A percentile compares a stretch with the other conserved stretches of the same genome.
These are phyloP conservation scores for Nasua narica DNA, from an alignment of 2,797 vertebrate genomes.

Conservation along the genomic window DNA sequence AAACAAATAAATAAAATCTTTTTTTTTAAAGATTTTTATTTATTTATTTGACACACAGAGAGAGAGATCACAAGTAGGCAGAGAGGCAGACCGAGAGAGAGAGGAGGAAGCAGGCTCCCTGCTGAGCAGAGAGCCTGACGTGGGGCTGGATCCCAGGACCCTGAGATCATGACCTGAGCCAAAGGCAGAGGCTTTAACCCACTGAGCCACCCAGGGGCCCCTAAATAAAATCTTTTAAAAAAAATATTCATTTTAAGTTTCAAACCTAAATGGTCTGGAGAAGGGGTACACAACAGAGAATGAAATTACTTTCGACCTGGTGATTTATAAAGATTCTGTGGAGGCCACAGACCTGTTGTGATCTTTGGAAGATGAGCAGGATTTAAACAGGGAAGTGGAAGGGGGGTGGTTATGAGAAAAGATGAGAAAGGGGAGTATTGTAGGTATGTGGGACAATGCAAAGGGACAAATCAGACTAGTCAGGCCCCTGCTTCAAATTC, in stretches of 20 bases:
- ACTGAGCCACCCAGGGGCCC: too few relatives aligned
- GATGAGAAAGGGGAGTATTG: not conserved
- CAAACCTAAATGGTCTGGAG: not conserved
- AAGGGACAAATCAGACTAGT: not conserved
- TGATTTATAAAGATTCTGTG: not conserved
- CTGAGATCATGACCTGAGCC: too few relatives aligned
- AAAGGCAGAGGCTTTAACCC: too few relatives aligned
- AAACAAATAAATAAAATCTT: too few relatives aligned
- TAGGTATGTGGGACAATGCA: not conserved
- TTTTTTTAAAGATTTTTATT: too few relatives aligned
- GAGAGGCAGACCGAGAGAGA: too few relatives aligned
- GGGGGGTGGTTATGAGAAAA: not conserved
- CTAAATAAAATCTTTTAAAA: too few relatives aligned
- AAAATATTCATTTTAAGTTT: conserved; percentile 30
- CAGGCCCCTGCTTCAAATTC: not conserved
- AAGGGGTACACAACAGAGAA: not conserved
- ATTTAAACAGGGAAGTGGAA: not conserved
- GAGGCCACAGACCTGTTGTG: not conserved
- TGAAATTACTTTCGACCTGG: conserved; percentile 2
- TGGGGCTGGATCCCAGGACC: too few relatives aligned
- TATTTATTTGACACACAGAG: too few relatives aligned
- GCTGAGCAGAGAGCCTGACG: too few relatives aligned
- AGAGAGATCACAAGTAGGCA: too few relatives aligned
- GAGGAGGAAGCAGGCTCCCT: too few relatives aligned
- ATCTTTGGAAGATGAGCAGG: not conserved